These are phyloP conservation scores for Triplophysa bombifrons DNA, from an alignment of 2,797 vertebrate species.

Conservation along the genomic window DNA sequence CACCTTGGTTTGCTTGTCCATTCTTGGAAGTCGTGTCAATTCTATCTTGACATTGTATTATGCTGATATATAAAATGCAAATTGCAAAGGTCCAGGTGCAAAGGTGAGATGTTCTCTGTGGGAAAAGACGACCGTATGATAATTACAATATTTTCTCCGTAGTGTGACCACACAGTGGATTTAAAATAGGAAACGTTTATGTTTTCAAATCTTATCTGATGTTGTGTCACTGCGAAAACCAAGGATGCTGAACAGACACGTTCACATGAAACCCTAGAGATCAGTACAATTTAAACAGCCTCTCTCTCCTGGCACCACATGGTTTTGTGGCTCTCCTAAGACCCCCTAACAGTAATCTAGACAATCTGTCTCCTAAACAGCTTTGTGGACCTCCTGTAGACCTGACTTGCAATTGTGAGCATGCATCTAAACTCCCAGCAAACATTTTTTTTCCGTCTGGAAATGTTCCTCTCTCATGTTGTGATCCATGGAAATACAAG, in stretches of 20 bases:
- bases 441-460: neutral
- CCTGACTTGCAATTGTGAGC: conserved; percentile 5
- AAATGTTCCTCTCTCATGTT: neutral
- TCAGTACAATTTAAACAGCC: conserved; percentile 37
- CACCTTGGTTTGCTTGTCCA: neutral
- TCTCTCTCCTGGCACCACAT: neutral
- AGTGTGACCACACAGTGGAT: conserved; percentile 17
- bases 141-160: conserved; percentile 30
- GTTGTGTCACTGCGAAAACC: conserved; percentile 48
- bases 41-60: neutral
- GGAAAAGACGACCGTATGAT: conserved; percentile 14
- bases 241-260: conserved; percentile 51
- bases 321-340: conserved; percentile 23
- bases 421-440: conserved; percentile 1
- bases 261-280: conserved; percentile 44
- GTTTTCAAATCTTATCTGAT: conserved; percentile 50
- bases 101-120: conserved; percentile 1
- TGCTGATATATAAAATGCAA: neutral
- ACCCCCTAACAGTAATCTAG: conserved; percentile 25
- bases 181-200: conserved; percentile 49
- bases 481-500: conserved; percentile 23
- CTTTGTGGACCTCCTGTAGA: conserved; percentile 20
- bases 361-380: conserved; percentile 35
- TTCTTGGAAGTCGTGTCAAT: neutral
- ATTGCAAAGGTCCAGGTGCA: neutral